Evolutionary conservation across 2,797 vertebrate species (phyloP), one percentile per base, ranked within the genome.

Genomic region (Pseudopleuronectes americanus): DNA sequence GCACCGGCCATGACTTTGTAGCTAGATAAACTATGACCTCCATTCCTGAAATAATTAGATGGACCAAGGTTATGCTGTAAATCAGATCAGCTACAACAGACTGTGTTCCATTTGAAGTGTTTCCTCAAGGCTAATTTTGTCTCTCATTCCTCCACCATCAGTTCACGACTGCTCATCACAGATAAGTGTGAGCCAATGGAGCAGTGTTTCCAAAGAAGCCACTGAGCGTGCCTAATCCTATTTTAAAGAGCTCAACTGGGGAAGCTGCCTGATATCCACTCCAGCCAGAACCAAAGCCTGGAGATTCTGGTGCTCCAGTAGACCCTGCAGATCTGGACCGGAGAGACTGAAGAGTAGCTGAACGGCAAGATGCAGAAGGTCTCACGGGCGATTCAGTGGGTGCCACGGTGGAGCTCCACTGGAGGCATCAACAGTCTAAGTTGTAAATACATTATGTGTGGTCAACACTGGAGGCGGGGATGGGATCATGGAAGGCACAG

Each of bases 371-470:
- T 79, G 74, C 84, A 87, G 77, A 78, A 69, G 69, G 82, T 89
- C 87, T 88, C 83, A 69, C 14, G 38, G 82, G 86, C 72, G 55
- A 59, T 71, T 86, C 60, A 65, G 65, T 16, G 55, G 52, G 65
- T 61, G 77, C 85, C 85, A 72, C 74, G 73, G 84, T 57, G 79
- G 78, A 84, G 86, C 81, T 82, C 80, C 67, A 90, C 91, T 90
- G 68, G 76, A 86, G 92, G 92, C 89, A 81, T 94, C 90, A 92
- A 91, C 91, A 90, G 51, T 80, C 72, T 13, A 69, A 54, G 64
- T 92, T 92, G 88, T 91, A 90, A 93, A 93, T 89, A 91, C 90
- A 87, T 92, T 89, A 92, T 87, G 81, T 92, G 89, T 91, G 89
- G 87, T 89, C 86, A 90, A 79, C 65, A 72, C 90, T 74, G 58